Evolutionary conservation across 35 echinoderm and acorn worm species (phyloP).

Genomic region (Ophiothrix spiculata): DNA sequence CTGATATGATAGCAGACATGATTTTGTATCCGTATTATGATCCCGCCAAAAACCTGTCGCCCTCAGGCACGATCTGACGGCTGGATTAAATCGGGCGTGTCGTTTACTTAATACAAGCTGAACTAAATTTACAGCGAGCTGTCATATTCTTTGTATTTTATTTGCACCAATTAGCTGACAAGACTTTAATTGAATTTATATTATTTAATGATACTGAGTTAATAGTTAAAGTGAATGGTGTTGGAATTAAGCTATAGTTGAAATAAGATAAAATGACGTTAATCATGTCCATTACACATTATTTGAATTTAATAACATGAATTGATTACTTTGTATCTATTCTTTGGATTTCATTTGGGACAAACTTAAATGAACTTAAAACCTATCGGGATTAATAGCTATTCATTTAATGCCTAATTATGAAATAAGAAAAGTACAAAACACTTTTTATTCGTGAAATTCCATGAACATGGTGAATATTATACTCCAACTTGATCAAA

Average conservation of each 20-base stretch:
- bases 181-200: neutral
- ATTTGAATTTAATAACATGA: neutral
- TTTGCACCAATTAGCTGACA: neutral
- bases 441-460: no score
- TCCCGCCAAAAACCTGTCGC: neutral
- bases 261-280: neutral
- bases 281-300: neutral
- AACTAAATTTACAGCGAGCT: no score
- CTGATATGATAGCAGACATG: no score
- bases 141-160: neutral
- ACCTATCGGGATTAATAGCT: no score
- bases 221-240: neutral
- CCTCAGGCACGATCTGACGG: neutral
- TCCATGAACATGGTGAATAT: no score
- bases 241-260: no score
- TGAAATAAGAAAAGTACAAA: neutral
- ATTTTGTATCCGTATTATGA: no score
- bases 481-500: no score
- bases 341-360: neutral
- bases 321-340: neutral
- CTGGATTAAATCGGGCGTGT: neutral
- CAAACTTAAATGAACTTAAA: no score
- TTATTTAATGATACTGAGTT: neutral
- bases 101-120: neutral
- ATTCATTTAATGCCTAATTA: neutral